Evolutionary conservation across 2,888 invertebrate species (phyloP).

Genomic region (Empis livida): DNA sequence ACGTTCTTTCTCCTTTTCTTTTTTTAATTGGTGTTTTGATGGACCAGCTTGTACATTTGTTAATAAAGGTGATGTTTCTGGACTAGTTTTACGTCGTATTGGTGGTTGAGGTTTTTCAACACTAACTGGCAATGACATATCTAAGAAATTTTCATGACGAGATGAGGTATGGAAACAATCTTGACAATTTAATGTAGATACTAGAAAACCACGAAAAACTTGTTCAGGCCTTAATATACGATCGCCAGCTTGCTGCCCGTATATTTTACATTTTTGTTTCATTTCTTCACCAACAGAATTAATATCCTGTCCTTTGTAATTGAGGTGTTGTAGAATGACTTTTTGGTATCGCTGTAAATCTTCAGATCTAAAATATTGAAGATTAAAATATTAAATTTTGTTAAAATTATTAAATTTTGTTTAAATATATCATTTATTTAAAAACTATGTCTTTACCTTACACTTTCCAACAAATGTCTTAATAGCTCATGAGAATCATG

Average conservation of each 20-base stretch:
- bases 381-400: no score
- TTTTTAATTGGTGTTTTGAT: constrained; percentile 46
- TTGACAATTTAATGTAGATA: constrained; percentile 80
- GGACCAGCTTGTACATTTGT: constrained; percentile 19
- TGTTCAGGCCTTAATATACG: constrained; percentile 71
- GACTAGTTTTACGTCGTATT: constrained; percentile 39
- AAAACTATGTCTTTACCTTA: constrained; percentile 39
- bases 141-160: constrained; percentile 84
- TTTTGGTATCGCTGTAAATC: constrained; percentile 68
- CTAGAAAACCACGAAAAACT: constrained; percentile 86
- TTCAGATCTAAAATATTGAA: constrained; percentile 40
- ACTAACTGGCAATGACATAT: constrained; percentile 83
- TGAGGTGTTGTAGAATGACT: constrained; percentile 65
- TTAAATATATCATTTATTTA: no score
- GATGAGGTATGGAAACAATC: constrained; percentile 80
- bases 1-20: constrained; percentile 41
- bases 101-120: constrained; percentile 62
- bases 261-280: constrained; percentile 66
- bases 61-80: constrained; percentile 18
- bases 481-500: constrained; percentile 95
- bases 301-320: constrained; percentile 61
- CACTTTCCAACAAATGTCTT: constrained; percentile 77
- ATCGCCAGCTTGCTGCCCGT: constrained; percentile 68
- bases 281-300: constrained; percentile 63
- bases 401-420: no score